Base-by-base conservation (phyloP, 2,797 vertebrate genomes). In the Discoglossus pictus region DNA sequence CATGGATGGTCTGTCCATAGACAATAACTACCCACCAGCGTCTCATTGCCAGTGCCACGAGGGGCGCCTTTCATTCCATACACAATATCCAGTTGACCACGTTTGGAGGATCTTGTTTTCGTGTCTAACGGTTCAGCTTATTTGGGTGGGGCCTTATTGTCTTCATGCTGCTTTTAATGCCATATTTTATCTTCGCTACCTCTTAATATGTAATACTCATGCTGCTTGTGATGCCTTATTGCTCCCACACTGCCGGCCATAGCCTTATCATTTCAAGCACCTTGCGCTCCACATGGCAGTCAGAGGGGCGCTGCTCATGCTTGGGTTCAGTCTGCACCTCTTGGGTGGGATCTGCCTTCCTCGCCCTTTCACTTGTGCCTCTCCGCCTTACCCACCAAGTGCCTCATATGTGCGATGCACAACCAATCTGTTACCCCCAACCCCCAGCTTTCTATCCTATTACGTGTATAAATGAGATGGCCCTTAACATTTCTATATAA, bases 81-180 rank as follows among this genome's bases (percentile, higher is more conserved):
- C 35, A 13, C 21, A 21, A 17, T 12, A 5, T 38, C 25, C 40
- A 67, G 23, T 23, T 24, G 50, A 53, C 12, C 46, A 15, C 47
- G 23, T 18, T 39, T 59, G 68, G 38, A 38, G 36, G 64, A 46
- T 42, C 39, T 69, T 17, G 0, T 58, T 44, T 73, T 73, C 73
- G 73, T 68, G 16, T 60, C 5, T 31, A 36, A 34, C 56, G 56
- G 47, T 46, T 61, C 40, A 38, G 18, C n/a, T 40, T 65, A 42
- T 55, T n/a, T n/a, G n/a, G 34, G 34, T 48, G 52, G 75, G 75
- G 76, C 77, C 80, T 79, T 80, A 16, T 8, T 69, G 56, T 63
- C 74, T 56, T 54, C 21, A 62, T 72, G 67, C 59, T 51, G 70
- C 75, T 63, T 71, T 35, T 15, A 46, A 60, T 78, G 82, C 79